Conservation (phyloP, 2,113 vertebrate genomes). For the Noctilio leporinus region DNA sequence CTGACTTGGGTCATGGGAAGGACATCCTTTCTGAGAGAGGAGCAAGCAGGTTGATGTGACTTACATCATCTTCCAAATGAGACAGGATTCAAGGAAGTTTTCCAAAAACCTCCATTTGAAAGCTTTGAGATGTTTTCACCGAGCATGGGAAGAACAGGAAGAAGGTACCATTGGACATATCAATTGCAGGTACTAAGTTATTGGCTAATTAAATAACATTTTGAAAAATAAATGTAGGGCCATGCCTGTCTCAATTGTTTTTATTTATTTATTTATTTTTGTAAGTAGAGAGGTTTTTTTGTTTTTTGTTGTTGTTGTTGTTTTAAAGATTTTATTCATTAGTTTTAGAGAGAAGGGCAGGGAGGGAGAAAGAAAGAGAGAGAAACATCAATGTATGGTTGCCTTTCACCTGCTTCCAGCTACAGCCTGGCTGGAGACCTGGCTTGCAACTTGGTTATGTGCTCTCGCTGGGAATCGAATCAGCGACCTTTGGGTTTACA, state of each 20-base stretch:
- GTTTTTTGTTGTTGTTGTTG: too few species aligned
- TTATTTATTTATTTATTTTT: not conserved
- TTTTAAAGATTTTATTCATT: too few species aligned
- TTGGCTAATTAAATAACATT: not conserved
- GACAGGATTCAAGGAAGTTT: not conserved
- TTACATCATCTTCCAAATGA: not conserved
- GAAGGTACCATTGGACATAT: not conserved
- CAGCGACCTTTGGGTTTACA: too few species aligned
- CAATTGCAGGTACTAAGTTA: not conserved
- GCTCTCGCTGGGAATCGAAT: too few species aligned
- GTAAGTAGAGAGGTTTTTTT: too few species aligned
- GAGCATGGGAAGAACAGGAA: not conserved
- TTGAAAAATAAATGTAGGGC: not conserved
- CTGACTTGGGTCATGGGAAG: not conserved
- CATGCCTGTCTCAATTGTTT: not conserved
- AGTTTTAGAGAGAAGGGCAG: too few species aligned
- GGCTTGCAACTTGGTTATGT: too few species aligned
- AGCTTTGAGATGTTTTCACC: not conserved
- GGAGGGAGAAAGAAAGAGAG: too few species aligned
- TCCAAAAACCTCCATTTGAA: not conserved
- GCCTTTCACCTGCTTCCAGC: too few species aligned
- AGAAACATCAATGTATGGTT: too few species aligned
- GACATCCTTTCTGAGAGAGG: not conserved
- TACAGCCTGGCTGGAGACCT: too few species aligned
- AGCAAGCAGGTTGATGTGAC: not conserved